Evolutionary conservation across 35 echinoderm and acorn worm species (phyloP).

Genomic region (Apostichopus californicus): DNA sequence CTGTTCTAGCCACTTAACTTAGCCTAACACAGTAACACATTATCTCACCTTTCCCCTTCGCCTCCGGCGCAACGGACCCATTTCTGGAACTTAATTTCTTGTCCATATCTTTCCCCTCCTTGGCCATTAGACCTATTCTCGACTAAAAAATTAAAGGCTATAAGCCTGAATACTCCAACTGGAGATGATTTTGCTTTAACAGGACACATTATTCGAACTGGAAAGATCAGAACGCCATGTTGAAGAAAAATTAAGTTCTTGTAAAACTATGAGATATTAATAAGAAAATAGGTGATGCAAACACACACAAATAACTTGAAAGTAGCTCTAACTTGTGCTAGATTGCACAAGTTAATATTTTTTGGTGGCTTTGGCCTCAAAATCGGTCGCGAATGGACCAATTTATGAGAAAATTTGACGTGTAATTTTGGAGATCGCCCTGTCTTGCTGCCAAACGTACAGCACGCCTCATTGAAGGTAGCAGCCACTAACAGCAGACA

Average conservation of each 20-base stretch:
- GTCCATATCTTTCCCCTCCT: constrained; percentile 80
- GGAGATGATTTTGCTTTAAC: constrained; percentile 63
- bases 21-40: background rate
- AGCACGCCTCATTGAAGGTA: background rate
- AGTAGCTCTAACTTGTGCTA: constrained; percentile 73
- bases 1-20: too few species aligned
- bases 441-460: background rate
- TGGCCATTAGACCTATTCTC: constrained; percentile 46
- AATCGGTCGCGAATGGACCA: constrained; percentile 65
- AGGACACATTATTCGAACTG: constrained; percentile 64
- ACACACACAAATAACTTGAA: constrained; percentile 36
- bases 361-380: constrained; percentile 42
- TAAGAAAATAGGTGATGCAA: constrained; percentile 42
- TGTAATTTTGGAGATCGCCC: background rate
- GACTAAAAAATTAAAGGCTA: constrained; percentile 40
- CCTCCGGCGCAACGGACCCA: constrained; percentile 51
- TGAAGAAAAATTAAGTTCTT: background rate
- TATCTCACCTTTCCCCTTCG: constrained; percentile 69
- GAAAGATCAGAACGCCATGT: background rate
- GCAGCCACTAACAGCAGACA: too few species aligned
- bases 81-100: constrained; percentile 69
- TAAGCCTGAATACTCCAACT: constrained; percentile 60
- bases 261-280: constrained; percentile 43
- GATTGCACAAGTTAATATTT: constrained; percentile 68
- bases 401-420: constrained; percentile 47